These are phyloP conservation scores for Eustalomyia histrio DNA, from an alignment of 2,888 invertebrate genomes.

Conservation along the genomic window DNA sequence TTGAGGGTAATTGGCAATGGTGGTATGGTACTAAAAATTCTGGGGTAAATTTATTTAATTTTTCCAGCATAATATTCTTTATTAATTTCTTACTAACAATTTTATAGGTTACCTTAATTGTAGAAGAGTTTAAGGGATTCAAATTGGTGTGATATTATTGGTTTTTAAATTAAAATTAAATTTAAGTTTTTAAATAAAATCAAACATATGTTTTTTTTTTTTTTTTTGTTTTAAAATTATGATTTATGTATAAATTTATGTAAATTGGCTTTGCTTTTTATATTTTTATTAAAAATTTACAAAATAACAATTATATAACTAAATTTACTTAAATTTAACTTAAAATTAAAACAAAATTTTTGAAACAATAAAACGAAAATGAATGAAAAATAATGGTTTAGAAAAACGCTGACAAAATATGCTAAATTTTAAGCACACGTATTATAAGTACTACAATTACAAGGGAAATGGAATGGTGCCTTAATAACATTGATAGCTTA, in stretches of 20 bases:
- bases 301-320: slow-evolving; percentile 37
- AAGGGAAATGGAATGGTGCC: neutral
- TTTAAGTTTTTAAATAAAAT: slow-evolving; percentile 6
- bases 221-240: slow-evolving; percentile 9
- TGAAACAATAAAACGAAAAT: slow-evolving; percentile 8
- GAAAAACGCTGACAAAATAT: neutral
- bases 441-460: neutral
- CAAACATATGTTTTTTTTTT: neutral
- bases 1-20: slow-evolving; percentile 82
- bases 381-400: neutral
- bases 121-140: slow-evolving; percentile 5
- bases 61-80: neutral
- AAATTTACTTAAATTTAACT: slow-evolving; percentile 19
- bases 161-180: slow-evolving; percentile 15
- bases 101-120: slow-evolving; percentile 20
- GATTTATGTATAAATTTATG: neutral
- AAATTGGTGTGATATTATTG: slow-evolving; percentile 16
- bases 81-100: slow-evolving; percentile 24
- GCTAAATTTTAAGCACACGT: neutral
- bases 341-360: slow-evolving; percentile 26
- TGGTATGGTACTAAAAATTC: slow-evolving; percentile 80
- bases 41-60: neutral
- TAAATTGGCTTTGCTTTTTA: slow-evolving; percentile 38
- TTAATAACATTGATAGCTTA: neutral
- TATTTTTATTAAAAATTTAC: slow-evolving; percentile 24